These are phyloP conservation scores for Caenorhabditis sp. DNA, from an alignment of 2,888 invertebrate genomes.

Conservation along the genomic window DNA sequence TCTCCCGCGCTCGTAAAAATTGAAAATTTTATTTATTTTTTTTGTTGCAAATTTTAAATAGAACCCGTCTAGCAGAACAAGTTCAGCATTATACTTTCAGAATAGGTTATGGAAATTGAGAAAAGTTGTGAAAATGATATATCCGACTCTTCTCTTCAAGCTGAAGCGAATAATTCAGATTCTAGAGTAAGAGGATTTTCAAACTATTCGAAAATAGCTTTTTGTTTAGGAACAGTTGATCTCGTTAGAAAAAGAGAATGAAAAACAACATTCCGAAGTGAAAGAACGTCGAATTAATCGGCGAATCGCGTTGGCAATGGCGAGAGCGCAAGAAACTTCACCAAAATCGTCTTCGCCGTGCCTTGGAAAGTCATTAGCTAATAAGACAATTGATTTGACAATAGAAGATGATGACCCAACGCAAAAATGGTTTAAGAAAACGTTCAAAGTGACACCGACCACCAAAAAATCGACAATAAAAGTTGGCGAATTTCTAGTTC, in stretches of 20 bases:
- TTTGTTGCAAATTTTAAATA: not conserved
- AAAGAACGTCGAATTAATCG: constrained; percentile 9
- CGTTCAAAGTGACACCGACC: constrained; percentile 10
- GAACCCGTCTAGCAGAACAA: no score
- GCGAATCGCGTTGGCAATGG: constrained; percentile 3
- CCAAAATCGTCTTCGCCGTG: constrained; percentile 5
- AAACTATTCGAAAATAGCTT: not conserved
- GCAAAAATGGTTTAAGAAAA: constrained; percentile 35
- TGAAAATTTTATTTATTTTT: constrained; percentile 3
- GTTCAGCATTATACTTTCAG: not conserved
- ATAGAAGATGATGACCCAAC: constrained; percentile 37
- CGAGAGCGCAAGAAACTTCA: not conserved
- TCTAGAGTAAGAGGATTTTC: constrained; percentile 9
- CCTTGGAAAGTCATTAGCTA: constrained; percentile 10
- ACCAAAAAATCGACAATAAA: constrained; percentile 5
- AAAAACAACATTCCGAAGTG: not conserved
- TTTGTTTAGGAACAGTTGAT: constrained; percentile 21
- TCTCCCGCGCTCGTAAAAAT: constrained; percentile 3
- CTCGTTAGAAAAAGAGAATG: constrained; percentile 9
- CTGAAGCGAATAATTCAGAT: constrained; percentile 15
- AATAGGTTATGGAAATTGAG: not conserved
- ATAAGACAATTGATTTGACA: constrained; percentile 33
- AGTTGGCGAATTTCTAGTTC: constrained; percentile 12
- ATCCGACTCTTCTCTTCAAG: constrained; percentile 21
- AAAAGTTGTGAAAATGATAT: constrained; percentile 2